Evolutionary conservation across 1,140 invertebrate species (phyloP).

Genomic region (Samia ricini): DNA sequence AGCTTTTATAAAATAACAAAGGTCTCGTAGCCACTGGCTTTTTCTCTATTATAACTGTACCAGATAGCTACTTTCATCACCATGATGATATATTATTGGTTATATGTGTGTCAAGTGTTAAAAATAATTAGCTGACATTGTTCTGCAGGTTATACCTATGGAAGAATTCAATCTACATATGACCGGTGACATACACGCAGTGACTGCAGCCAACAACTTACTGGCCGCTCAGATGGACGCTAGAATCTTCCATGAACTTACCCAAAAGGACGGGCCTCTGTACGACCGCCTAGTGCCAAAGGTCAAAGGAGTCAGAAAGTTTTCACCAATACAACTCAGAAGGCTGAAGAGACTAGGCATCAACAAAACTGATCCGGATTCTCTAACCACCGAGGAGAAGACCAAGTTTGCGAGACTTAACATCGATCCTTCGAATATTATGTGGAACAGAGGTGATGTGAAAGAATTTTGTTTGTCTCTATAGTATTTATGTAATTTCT

Average conservation of each 20-base stretch:
- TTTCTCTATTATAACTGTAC: too few species aligned
- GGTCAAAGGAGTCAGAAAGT: constrained; percentile 84
- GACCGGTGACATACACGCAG: constrained; percentile 99
- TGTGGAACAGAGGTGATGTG: constrained; percentile 92
- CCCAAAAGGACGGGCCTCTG: constrained; percentile 91
- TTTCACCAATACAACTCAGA: constrained; percentile 90
- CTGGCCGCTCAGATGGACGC: constrained; percentile 96
- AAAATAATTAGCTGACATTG: neutral
- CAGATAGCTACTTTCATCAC: too few species aligned
- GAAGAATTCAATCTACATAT: constrained; percentile 99
- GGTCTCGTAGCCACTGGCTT: too few species aligned
- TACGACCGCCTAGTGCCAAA: constrained; percentile 89
- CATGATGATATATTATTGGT: too few species aligned
- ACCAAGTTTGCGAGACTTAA: constrained; percentile 90
- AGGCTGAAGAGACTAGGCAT: constrained; percentile 92
- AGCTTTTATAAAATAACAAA: too few species aligned
- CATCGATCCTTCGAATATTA: constrained; percentile 94
- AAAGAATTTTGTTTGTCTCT: neutral
- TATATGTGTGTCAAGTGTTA: too few species aligned
- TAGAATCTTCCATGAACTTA: constrained; percentile 96
- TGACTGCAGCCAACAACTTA: constrained; percentile 98
- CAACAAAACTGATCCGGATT: constrained; percentile 90
- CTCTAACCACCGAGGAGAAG: constrained; percentile 89
- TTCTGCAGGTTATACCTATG: constrained; percentile 95
- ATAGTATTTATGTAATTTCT: too few species aligned